These are phyloP conservation scores for Onychomys torridus DNA, from an alignment of 2,797 vertebrate genomes.

Conservation along the genomic window DNA sequence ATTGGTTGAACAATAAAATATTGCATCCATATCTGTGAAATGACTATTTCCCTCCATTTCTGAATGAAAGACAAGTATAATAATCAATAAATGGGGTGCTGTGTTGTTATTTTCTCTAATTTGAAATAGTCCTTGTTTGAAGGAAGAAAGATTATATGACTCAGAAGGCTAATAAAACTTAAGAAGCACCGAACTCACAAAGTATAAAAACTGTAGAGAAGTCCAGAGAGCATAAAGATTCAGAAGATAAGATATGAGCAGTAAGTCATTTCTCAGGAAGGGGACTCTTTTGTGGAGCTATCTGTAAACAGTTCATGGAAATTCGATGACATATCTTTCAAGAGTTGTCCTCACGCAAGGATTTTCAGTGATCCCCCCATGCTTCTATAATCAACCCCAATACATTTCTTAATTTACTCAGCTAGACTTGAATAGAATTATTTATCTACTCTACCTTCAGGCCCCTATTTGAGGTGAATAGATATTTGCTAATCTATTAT, in stretches of 20 bases:
- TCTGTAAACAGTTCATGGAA: neutral
- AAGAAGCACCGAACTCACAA: neutral
- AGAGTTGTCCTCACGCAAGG: too few species aligned
- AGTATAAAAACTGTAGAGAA: neutral
- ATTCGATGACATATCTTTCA: neutral
- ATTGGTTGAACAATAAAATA: neutral
- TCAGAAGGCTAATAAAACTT: neutral
- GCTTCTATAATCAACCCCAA: too few species aligned
- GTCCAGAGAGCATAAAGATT: neutral
- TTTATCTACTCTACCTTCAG: neutral
- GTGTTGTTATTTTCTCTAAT: neutral
- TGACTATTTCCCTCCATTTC: neutral
- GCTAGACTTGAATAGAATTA: neutral
- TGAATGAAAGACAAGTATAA: neutral
- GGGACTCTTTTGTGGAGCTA: neutral
- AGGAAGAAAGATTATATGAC: neutral
- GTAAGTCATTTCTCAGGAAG: neutral
- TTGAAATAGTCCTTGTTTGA: neutral
- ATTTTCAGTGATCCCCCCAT: neutral
- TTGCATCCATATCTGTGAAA: neutral
- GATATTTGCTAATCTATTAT: neutral
- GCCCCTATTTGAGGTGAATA: neutral
- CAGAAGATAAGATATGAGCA: neutral
- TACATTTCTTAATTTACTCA: neutral
- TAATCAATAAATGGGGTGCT: neutral